Conservation (phyloP, 2,113 vertebrate species). For the Thomomys bottae region DNA sequence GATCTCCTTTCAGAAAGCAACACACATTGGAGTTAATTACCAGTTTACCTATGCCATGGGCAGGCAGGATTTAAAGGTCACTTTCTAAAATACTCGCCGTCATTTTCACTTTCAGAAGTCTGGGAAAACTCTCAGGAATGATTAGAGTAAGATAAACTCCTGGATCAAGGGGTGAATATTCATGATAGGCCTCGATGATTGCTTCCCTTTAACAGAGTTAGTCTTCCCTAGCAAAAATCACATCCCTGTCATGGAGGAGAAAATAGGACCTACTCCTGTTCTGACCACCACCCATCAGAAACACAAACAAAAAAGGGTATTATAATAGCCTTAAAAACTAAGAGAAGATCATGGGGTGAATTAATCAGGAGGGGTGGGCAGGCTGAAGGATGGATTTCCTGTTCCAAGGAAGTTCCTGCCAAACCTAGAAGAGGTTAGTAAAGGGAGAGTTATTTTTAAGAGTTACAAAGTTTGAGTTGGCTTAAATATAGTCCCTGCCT, state of each 20-base stretch:
- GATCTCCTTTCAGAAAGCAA: background rate
- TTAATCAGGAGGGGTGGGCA: background rate
- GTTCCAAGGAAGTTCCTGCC: conserved; percentile 35
- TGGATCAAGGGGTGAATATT: background rate
- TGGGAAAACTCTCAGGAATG: conserved; percentile 30
- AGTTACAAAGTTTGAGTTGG: conserved; percentile 65
- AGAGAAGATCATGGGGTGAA: background rate
- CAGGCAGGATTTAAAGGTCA: background rate
- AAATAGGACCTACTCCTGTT: background rate
- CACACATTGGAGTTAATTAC: conserved; percentile 49
- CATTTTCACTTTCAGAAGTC: background rate
- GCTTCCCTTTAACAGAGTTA: background rate
- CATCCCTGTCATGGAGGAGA: background rate
- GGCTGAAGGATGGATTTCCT: conserved; percentile 66
- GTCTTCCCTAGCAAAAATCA: background rate
- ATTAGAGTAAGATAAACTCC: conserved; percentile 5
- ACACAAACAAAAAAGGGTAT: background rate
- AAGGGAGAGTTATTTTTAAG: conserved; percentile 74
- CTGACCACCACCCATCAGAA: background rate
- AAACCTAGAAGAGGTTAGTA: conserved; percentile 59
- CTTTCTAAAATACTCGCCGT: conserved; percentile 1
- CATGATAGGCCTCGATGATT: background rate
- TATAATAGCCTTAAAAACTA: conserved; percentile 8
- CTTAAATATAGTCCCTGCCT: conserved; percentile 66
- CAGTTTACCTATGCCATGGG: background rate